These are phyloP conservation scores for Whitmania pigra DNA, from an alignment of 1,140 invertebrate genomes.

Conservation along the genomic window DNA sequence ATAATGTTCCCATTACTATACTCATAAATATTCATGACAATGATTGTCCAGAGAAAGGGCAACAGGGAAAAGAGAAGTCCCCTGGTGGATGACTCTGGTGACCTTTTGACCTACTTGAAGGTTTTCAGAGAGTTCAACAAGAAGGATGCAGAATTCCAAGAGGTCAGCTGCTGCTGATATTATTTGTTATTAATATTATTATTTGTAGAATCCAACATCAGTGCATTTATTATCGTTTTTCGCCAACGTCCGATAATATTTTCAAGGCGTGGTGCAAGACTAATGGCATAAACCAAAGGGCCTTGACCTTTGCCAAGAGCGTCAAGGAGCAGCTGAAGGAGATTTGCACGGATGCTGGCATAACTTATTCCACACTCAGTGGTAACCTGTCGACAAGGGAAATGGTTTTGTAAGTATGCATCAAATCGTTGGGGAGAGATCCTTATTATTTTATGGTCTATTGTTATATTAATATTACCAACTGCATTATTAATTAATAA, in stretches of 20 bases:
- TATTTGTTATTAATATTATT: too few species aligned
- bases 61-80: neutral
- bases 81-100: neutral
- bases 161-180: neutral
- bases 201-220: too few species aligned
- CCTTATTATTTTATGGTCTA: too few species aligned
- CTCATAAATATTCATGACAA: neutral
- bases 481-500: too few species aligned
- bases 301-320: neutral
- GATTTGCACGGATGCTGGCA: neutral
- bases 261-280: neutral
- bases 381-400: neutral
- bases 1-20: too few species aligned
- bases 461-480: too few species aligned
- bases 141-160: neutral
- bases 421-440: neutral
- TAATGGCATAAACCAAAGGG: neutral
- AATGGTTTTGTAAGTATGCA: neutral
- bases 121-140: constrained; percentile 2
- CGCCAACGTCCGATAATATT: too few species aligned
- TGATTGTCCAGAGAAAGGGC: neutral
- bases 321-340: constrained; percentile 3
- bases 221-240: neutral
- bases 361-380: too few species aligned
- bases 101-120: constrained; percentile 9